Base-by-base conservation (phyloP, 2,888 invertebrate genomes). In the Protula sp. region DNA sequence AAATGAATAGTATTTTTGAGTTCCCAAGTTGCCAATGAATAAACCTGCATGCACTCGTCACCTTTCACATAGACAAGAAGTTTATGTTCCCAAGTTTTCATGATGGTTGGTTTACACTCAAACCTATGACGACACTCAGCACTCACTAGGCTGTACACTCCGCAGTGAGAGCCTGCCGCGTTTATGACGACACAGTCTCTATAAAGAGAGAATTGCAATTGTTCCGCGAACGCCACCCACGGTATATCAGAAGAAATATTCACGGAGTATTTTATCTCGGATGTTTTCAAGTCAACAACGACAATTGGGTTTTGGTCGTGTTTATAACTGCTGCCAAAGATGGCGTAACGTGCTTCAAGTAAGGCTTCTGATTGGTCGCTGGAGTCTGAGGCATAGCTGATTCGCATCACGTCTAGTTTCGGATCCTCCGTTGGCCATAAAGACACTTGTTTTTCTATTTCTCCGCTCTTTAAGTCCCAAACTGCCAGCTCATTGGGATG, bases 381-480 rank as follows among this genome's bases (percentile, higher is more conserved):
- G n/a, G n/a, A n/a, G n/a, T n/a, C n/a, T n/a, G n/a, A n/a, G n/a
- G n/a, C n/a, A n/a, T n/a, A n/a, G n/a, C n/a, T n/a, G n/a, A n/a
- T n/a, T n/a, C 5, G 63, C 4, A 54, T 67, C 3, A 71, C 70
- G 59, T 73, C 71, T 28, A 71, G 58, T 29, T 60, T 68, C 4
- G 58, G 58, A 5, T 56, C 60, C 5, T 19, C 30, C 3, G 9
- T 29, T 19, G 22, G 5, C 27, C 19, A 28, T 3, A 53, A 5
- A 3, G 2, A 3, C 4, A 59, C 27, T n/a, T 22, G 26, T 51
- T 31, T 55, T 9, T 56, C 56, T 2, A 73, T 14, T 48, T 71
- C 72, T 9, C 73, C 73, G 47, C 60, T 61, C 2, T 52, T 53
- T 4, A 71, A 45, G 57, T 73, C 70, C 70, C 70, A 72, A 9